Evolutionary conservation across 2,888 invertebrate genomes (phyloP), one percentile per base, ranked within the genome.

Genomic region (Lissonota sp.): DNA sequence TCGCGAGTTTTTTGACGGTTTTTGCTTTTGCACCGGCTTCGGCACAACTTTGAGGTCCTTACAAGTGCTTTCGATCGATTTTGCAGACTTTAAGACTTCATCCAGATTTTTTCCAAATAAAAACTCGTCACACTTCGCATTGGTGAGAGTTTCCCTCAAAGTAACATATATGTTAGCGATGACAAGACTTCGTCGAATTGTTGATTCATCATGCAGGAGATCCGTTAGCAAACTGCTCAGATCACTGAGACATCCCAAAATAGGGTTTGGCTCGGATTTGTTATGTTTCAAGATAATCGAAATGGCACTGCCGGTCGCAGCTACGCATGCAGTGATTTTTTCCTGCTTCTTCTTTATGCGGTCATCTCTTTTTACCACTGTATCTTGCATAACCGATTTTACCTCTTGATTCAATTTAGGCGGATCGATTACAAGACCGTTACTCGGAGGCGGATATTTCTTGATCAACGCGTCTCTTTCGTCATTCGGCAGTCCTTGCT

Each of bases 401-500:
- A 78, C 8, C 40, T 78, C 71, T 58, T 39, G n/a, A 66, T 78
- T 78, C 7, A 72, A 57, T 57, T 63, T 57, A 10, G 64, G 64
- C 0, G 71, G 64, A 55, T 77, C 57, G 44, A 71, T 57, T 8
- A 71, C 6, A 5, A n/a, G 5, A 40, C 71, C 66, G 42, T 77
- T 77, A 16, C 39, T 26, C n/a, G 77, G 77, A 8, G 71, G 64
- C 8, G 26, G 64, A 64, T 57, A 71, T 39, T 77, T 77, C 7
- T 70, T 63, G 5, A 64, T 57, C 6, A 77, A 44, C 1, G 44
- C 55, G 7, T 49, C 39, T 55, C 63, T 70, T 60, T 75, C 67
- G 40, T 69, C 39, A 39, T 53, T n/a, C 5, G 71, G 71, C 8
- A 77, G 12, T 5, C 70, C 58, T 12, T 64, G 40, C 7, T 46